Conservation (phyloP, 2,888 invertebrate genomes). For the Phalera bucephala region DNA sequence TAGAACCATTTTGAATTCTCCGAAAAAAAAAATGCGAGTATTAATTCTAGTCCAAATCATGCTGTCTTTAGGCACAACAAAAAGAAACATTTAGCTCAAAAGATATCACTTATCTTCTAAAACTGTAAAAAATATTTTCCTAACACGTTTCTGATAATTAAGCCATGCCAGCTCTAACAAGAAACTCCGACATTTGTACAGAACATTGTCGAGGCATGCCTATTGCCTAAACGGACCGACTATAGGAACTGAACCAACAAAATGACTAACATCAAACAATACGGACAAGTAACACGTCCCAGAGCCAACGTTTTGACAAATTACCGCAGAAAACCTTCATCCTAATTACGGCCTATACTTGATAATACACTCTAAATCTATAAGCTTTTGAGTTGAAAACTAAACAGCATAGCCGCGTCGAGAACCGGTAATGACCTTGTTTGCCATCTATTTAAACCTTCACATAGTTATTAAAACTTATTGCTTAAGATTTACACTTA, state of each 20-base stretch:
- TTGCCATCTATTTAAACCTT: constrained; percentile 55
- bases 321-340: constrained; percentile 54
- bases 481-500: constrained; percentile 18
- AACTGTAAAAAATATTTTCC: no score
- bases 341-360: constrained; percentile 35
- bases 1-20: no score
- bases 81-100: no score
- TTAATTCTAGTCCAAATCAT: no score
- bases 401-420: constrained; percentile 15
- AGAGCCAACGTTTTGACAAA: constrained; percentile 42
- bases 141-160: no score
- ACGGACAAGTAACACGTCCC: constrained; percentile 8
- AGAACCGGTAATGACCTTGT: constrained; percentile 65
- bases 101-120: no score
- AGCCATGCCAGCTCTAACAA: no score
- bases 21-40: no score
- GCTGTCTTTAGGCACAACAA: no score
- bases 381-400: constrained; percentile 35
- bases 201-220: background rate
- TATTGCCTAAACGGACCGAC: background rate
- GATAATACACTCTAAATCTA: constrained; percentile 47
- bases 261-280: constrained; percentile 20
- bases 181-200: background rate
- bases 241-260: constrained; percentile 17
- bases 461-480: constrained; percentile 45